Percentiles rank a stretch among this genome's conserved stretches.
These are phyloP conservation scores for Aldabrachelys gigantea DNA, from an alignment of 2,113 vertebrate genomes.

Conservation along the genomic window DNA sequence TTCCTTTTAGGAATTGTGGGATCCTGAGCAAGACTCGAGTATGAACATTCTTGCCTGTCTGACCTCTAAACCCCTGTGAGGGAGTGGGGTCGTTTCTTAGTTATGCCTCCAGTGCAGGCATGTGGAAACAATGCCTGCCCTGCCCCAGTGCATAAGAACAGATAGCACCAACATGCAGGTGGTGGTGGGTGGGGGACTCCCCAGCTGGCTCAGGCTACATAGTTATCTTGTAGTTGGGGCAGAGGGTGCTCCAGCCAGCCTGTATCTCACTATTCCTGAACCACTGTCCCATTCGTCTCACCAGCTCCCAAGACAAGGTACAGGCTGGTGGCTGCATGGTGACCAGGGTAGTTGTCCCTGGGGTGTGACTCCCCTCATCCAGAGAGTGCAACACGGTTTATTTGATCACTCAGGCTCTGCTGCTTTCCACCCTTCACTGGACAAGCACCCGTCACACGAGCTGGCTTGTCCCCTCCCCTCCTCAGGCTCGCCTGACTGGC, in stretches of 20 bases:
- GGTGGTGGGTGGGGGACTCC: neutral
- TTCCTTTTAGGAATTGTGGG: neutral
- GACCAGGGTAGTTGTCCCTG: no score
- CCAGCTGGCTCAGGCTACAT: neutral
- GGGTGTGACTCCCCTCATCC: neutral
- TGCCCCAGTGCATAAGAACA: neutral
- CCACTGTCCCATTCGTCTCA: neutral
- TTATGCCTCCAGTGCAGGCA: neutral
- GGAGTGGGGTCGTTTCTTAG: neutral
- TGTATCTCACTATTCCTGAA: neutral
- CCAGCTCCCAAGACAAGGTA: neutral
- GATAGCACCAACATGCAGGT: neutral
- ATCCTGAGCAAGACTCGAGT: neutral
- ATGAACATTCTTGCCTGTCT: neutral
- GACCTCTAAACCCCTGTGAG: neutral
- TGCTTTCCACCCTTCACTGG: no score
- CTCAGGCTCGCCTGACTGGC: no score
- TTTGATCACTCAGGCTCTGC: no score
- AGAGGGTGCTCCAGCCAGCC: neutral
- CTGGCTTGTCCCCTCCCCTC: no score
- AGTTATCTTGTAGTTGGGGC: neutral
- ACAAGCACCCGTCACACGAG: no score
- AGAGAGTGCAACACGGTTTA: no score
- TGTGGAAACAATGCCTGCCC: neutral
- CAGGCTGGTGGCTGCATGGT: no score